phyloP scores from a whole-genome alignment of 2,113 vertebrate species.

The Macrotus californicus region DNA sequence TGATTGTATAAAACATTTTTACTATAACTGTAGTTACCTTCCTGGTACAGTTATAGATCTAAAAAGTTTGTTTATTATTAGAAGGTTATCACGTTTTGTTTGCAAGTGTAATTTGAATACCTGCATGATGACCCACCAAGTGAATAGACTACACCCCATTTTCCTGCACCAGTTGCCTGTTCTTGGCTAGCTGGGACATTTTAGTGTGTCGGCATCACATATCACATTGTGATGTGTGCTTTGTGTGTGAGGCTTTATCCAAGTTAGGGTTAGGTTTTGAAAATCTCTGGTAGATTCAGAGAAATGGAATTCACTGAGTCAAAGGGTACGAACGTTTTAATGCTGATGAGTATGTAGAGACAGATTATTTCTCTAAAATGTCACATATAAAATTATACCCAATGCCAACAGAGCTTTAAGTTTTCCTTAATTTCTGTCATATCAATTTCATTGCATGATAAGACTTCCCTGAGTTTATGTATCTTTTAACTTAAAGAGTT shows the following conservation, averaged over 20 bases:
- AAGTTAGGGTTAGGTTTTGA: not conserved
- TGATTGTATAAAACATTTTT: not conserved
- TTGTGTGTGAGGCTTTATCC: not conserved
- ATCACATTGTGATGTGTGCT: not conserved
- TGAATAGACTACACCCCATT: fast-evolving
- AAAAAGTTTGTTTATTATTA: not conserved
- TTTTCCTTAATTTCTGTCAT: not conserved
- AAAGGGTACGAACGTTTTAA: not conserved
- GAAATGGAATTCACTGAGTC: not conserved
- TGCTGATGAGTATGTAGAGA: not conserved
- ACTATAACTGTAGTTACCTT: not conserved
- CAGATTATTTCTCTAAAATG: not conserved
- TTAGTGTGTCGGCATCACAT: fast-evolving
- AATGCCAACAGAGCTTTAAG: not conserved
- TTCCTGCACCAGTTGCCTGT: not conserved
- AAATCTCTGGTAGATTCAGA: not conserved
- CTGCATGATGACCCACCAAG: not conserved
- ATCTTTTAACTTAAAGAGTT: not conserved
- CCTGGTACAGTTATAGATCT: not conserved
- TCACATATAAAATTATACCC: not conserved
- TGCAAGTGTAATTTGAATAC: not conserved
- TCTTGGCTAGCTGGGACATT: not conserved
- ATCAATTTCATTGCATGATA: not conserved
- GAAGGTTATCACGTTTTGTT: not conserved
- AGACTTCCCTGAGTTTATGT: not conserved